A percentile compares a stretch with the other conserved stretches of the same genome.
These are phyloP conservation scores for Norana najaformis DNA, from an alignment of 2,888 invertebrate genomes.

Conservation along the genomic window DNA sequence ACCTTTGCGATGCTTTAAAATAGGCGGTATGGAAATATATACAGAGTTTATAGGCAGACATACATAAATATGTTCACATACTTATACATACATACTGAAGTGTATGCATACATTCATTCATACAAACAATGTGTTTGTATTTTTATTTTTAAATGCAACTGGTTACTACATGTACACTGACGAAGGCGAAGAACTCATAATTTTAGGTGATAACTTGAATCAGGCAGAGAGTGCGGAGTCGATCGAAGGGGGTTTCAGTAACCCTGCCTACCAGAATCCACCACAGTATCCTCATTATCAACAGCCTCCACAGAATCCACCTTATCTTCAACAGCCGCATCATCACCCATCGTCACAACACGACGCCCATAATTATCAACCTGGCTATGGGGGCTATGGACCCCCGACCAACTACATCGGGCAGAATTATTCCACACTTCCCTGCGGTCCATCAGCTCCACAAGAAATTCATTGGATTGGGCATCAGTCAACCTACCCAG, in stretches of 20 bases:
- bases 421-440: neutral
- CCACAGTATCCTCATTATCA: neutral
- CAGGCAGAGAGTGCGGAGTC: neutral
- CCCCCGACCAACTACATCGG: neutral
- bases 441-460: neutral
- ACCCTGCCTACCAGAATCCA: neutral
- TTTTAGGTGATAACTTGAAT: neutral
- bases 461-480: neutral
- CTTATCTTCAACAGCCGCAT: neutral
- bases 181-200: neutral
- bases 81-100: too few relatives aligned
- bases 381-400: neutral
- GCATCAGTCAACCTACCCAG: neutral
- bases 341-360: neutral
- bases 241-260: neutral
- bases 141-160: neutral
- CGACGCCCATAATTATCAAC: neutral
- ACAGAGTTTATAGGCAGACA: too few relatives aligned
- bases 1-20: too few relatives aligned
- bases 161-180: neutral
- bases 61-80: too few relatives aligned
- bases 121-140: neutral
- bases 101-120: too few relatives aligned
- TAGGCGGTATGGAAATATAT: too few relatives aligned
- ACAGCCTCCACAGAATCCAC: too few relatives aligned